A percentile compares a stretch with the other conserved stretches of the same genome.
Evolutionary conservation across 2,888 invertebrate genomes (phyloP).

Genomic region (Octodonta nipae): DNA sequence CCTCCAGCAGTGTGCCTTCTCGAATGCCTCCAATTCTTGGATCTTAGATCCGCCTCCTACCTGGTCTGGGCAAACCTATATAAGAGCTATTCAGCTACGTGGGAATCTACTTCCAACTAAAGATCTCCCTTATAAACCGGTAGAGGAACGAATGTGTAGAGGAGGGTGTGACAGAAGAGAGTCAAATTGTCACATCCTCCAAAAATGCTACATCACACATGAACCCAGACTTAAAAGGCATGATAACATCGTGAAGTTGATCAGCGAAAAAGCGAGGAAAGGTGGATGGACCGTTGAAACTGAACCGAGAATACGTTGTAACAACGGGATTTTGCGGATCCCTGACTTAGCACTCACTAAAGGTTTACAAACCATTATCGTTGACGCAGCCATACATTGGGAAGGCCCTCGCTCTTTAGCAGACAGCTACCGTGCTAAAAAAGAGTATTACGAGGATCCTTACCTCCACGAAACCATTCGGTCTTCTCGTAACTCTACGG

Average conservation of each 20-base stretch:
- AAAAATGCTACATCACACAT: constrained; percentile 16
- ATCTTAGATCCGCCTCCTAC: neutral
- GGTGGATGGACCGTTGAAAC: constrained; percentile 12
- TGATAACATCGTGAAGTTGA: constrained; percentile 7
- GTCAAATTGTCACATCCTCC: constrained; percentile 17
- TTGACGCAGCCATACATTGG: constrained; percentile 9
- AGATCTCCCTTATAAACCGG: constrained; percentile 19
- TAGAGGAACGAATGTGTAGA: constrained; percentile 14
- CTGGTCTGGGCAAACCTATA: neutral
- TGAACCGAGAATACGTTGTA: constrained; percentile 15
- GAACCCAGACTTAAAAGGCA: constrained; percentile 11
- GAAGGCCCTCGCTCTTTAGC: too few relatives aligned
- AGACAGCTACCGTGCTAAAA: constrained; percentile 7
- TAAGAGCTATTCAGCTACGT: neutral
- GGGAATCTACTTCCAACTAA: neutral
- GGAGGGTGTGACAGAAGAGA: constrained; percentile 17
- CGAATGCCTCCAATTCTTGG: neutral
- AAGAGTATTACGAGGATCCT: too few relatives aligned
- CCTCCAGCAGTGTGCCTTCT: neutral
- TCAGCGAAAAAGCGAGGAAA: constrained; percentile 8
- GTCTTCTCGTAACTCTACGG: too few relatives aligned
- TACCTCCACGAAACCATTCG: too few relatives aligned
- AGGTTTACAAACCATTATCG: constrained; percentile 6
- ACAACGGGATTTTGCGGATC: constrained; percentile 8
- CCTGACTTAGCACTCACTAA: constrained; percentile 10